These are phyloP conservation scores for Hexactinellida sp. DNA, from an alignment of 37 sponge, comb jelly and placozoan genomes.

Conservation along the genomic window DNA sequence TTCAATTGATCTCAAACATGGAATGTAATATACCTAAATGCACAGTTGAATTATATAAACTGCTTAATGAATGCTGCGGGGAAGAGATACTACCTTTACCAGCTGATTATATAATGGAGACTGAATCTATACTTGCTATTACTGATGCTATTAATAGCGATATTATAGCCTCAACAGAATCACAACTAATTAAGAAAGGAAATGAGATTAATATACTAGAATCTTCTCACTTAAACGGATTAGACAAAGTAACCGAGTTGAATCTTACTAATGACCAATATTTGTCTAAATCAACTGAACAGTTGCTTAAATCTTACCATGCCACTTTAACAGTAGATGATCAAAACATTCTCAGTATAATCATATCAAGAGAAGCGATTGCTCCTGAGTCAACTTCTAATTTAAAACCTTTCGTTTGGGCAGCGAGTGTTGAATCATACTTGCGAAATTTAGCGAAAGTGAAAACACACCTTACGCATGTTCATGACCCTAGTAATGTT, in stretches of 20 bases:
- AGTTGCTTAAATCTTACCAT: not conserved
- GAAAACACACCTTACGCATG: not conserved
- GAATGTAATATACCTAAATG: not conserved
- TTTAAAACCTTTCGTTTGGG: constrained; percentile 6
- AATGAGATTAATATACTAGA: too few species aligned
- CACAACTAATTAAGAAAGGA: too few species aligned
- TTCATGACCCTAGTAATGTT: not conserved
- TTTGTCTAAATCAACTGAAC: too few species aligned
- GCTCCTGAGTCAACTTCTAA: not conserved
- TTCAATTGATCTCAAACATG: not conserved
- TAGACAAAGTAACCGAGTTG: too few species aligned
- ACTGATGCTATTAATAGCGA: not conserved
- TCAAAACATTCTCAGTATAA: not conserved
- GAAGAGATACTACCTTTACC: not conserved
- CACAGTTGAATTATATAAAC: not conserved
- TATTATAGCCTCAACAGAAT: not conserved
- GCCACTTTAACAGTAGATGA: not conserved
- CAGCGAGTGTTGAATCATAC: not conserved
- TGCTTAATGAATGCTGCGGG: not conserved
- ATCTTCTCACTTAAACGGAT: too few species aligned
- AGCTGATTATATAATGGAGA: not conserved
- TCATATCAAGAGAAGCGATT: not conserved
- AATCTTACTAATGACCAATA: too few species aligned
- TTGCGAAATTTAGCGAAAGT: not conserved
- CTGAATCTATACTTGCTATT: not conserved